A percentile compares a stretch with the other conserved stretches of the same genome.
Conservation (phyloP, 2,113 vertebrate species). For the Saimiri boliviensis region DNA sequence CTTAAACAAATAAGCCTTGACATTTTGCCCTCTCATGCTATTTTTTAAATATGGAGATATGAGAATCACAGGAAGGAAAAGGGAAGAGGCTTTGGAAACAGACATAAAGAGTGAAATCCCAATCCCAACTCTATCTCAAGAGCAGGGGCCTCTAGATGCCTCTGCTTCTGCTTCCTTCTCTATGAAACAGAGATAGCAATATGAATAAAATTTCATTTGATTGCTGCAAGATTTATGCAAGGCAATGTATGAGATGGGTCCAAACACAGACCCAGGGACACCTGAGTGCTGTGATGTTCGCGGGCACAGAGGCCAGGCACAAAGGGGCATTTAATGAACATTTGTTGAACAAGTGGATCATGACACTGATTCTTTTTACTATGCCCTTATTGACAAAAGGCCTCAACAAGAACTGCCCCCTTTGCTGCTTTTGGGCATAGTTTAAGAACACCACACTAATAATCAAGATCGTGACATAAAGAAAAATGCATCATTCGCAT, state of each 20-base stretch:
- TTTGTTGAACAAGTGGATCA: neutral
- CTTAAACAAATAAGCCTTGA: neutral
- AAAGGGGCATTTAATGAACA: neutral
- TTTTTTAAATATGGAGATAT: neutral
- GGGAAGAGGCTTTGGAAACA: neutral
- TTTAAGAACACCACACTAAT: too few relatives aligned
- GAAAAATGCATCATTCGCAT: rapidly evolving
- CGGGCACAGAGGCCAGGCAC: neutral
- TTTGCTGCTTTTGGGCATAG: rapidly evolving
- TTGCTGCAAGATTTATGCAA: neutral
- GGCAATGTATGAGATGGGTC: too few relatives aligned
- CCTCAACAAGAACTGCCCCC: neutral
- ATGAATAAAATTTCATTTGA: rapidly evolving
- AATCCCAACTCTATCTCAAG: rapidly evolving
- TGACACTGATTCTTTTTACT: neutral
- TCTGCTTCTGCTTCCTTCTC: neutral
- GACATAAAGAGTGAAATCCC: rapidly evolving
- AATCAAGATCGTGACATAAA: rapidly evolving
- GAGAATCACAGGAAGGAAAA: neutral
- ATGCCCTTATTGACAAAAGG: neutral
- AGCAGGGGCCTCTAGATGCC: neutral
- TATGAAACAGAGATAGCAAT: neutral
- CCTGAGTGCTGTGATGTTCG: neutral
- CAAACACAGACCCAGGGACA: neutral
- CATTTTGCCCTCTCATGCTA: rapidly evolving